phyloP scores from a whole-genome alignment of 2,888 invertebrate species.

The Zaprionus lineosus region DNA sequence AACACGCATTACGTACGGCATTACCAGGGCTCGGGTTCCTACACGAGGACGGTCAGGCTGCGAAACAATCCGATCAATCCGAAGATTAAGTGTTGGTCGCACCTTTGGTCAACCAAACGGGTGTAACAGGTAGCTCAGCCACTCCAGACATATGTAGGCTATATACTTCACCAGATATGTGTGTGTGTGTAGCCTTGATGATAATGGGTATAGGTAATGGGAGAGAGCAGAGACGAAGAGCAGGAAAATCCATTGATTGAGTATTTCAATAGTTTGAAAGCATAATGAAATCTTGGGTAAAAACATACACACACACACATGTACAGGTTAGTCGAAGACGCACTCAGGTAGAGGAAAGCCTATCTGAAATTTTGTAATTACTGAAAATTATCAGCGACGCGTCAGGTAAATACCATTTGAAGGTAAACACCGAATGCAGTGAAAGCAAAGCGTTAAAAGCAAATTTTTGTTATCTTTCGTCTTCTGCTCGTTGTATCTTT shows the following conservation, averaged over 20 bases:
- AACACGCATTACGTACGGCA: too few relatives aligned
- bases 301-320: constrained; percentile 4
- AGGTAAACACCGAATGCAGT: constrained; percentile 35
- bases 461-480: constrained; percentile 8
- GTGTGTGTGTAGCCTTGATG: neutral
- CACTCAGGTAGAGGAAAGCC: constrained; percentile 18
- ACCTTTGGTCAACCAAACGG: constrained; percentile 14
- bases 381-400: constrained; percentile 17
- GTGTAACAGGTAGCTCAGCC: constrained; percentile 66
- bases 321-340: constrained; percentile 11
- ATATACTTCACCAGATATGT: constrained; percentile 6
- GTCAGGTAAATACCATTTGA: constrained; percentile 39
- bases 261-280: constrained; percentile 44
- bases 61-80: too few relatives aligned
- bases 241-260: constrained; percentile 52
- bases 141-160: constrained; percentile 8
- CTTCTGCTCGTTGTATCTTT: constrained; percentile 4
- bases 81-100: constrained; percentile 28
- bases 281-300: constrained; percentile 20
- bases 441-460: constrained; percentile 40
- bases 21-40: too few relatives aligned
- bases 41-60: neutral
- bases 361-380: constrained; percentile 20
- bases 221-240: constrained; percentile 18
- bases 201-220: too few relatives aligned